Conservation (phyloP, 2,113 vertebrate genomes). For the Rostratula benghalensis region DNA sequence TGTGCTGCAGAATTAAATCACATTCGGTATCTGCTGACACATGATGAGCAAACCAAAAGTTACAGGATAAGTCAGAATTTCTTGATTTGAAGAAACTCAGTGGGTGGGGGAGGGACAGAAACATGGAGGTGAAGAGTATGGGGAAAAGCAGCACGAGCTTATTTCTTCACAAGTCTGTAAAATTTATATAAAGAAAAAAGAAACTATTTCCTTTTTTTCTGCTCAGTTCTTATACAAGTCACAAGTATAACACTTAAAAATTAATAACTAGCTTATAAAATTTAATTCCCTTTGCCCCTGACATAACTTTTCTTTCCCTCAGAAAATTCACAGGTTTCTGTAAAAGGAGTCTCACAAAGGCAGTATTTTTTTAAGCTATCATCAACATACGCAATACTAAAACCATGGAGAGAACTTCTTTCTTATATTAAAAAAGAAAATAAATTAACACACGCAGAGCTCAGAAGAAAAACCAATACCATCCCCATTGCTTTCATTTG, state of each 20-base stretch:
- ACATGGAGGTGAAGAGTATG: background rate
- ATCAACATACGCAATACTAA: background rate
- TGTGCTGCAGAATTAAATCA: background rate
- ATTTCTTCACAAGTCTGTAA: background rate
- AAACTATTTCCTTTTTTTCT: background rate
- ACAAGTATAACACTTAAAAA: background rate
- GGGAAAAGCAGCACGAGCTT: background rate
- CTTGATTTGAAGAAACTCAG: background rate
- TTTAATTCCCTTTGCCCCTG: background rate
- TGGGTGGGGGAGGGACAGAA: background rate
- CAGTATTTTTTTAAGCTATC: background rate
- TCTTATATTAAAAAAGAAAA: background rate
- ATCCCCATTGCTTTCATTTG: background rate
- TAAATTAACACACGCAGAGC: background rate
- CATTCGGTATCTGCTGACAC: background rate
- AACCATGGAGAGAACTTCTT: background rate
- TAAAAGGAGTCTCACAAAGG: background rate
- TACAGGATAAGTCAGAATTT: background rate
- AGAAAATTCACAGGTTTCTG: background rate
- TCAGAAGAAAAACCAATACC: background rate
- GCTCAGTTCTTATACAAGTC: background rate
- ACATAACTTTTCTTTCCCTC: background rate
- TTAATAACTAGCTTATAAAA: conserved; percentile 41
- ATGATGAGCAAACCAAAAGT: background rate
- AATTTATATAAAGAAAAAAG: background rate